These are phyloP conservation scores for Dorcus hopei DNA, from an alignment of 2,888 invertebrate species.

Conservation along the genomic window DNA sequence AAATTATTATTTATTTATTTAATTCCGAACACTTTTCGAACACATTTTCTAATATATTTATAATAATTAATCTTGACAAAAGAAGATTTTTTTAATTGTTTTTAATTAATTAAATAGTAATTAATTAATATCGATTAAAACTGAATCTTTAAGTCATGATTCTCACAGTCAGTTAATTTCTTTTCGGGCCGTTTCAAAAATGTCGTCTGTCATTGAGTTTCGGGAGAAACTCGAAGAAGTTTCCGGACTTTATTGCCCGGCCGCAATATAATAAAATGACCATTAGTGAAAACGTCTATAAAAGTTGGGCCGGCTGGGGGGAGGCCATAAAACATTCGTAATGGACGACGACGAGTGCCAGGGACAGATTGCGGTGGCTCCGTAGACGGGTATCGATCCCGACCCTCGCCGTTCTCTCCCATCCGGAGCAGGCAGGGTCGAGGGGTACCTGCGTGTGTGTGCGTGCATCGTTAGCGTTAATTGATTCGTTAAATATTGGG, in stretches of 20 bases:
- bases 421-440: neutral
- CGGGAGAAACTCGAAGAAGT: neutral
- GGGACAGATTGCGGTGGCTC: conserved; percentile 6
- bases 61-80: too few relatives aligned
- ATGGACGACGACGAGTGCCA: conserved; percentile 39
- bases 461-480: neutral
- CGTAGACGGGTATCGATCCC: neutral
- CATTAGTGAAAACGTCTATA: conserved; percentile 2
- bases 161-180: too few relatives aligned
- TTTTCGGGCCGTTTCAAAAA: too few relatives aligned
- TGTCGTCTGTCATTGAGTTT: neutral
- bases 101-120: too few relatives aligned
- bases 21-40: too few relatives aligned
- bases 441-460: neutral
- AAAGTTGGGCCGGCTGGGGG: conserved; percentile 27
- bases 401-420: neutral
- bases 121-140: too few relatives aligned
- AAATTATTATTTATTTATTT: too few relatives aligned
- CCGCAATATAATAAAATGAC: neutral
- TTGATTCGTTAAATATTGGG: neutral
- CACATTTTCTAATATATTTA: too few relatives aligned
- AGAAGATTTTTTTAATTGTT: too few relatives aligned
- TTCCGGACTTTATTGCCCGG: too few relatives aligned
- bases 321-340: conserved; percentile 48
- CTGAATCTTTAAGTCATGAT: too few relatives aligned